Evolutionary conservation across 2,797 vertebrate genomes (phyloP).

Genomic region (Vireo griseus): DNA sequence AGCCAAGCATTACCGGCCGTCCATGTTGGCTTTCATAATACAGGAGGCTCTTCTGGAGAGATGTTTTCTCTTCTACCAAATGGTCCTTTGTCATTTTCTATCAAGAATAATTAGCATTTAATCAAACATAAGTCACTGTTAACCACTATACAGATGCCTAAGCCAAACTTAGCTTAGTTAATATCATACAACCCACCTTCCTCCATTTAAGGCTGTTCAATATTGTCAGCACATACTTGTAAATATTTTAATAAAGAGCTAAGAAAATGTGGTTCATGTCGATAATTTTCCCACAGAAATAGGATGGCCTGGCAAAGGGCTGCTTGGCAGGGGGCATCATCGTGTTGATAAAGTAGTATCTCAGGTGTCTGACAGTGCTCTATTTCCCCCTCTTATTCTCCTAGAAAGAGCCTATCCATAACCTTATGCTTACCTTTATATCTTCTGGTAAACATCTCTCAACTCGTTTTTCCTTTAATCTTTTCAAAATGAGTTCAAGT

Average conservation of each 20-base stretch:
- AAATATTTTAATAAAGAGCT: neutral
- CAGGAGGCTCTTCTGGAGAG: constrained; percentile 94
- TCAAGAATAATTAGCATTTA: constrained; percentile 1
- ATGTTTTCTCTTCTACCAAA: constrained; percentile 91
- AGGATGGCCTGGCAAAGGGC: neutral
- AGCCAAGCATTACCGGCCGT: constrained; percentile 80
- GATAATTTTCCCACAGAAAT: neutral
- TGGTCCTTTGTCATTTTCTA: constrained; percentile 98
- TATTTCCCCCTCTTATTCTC: neutral
- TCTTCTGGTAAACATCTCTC: constrained; percentile 93
- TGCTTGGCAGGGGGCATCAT: neutral
- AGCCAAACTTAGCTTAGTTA: neutral
- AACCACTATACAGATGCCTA: neutral
- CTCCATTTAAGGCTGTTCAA: neutral
- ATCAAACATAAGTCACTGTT: neutral
- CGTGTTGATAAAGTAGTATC: neutral
- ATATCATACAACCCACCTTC: neutral
- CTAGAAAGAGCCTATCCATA: neutral
- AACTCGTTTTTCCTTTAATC: constrained; percentile 86
- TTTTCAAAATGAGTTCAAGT: constrained; percentile 87
- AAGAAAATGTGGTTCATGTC: neutral
- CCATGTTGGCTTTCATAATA: constrained; percentile 95
- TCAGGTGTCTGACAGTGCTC: neutral
- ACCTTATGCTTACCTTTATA: constrained; percentile 80
- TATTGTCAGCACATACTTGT: neutral